phyloP scores from a whole-genome alignment of 2,113 vertebrate genomes.

The Ptilorrhoa leucosticta region DNA sequence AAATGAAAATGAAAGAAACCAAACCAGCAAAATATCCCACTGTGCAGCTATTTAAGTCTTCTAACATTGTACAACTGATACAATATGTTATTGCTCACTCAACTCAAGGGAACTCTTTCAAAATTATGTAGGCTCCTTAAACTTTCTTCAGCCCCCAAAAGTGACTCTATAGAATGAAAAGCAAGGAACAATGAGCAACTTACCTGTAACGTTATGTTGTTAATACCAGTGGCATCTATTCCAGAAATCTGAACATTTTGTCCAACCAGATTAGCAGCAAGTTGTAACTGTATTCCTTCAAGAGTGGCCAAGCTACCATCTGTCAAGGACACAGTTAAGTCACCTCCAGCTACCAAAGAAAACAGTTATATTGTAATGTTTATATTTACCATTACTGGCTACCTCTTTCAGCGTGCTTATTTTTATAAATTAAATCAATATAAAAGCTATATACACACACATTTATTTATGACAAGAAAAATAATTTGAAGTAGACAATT shows the following conservation, averaged over 20 bases:
- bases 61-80: neutral
- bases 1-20: neutral
- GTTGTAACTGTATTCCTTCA: conserved; percentile 94
- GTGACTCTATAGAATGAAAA: neutral
- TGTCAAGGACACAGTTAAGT: conserved; percentile 93
- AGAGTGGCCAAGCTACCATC: conserved; percentile 90
- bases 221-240: conserved; percentile 90
- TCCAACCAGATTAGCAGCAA: conserved; percentile 90
- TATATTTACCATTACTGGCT: conserved; percentile 12
- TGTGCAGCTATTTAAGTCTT: neutral
- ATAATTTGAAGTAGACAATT: neutral
- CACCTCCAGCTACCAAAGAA: conserved; percentile 82
- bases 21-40: neutral
- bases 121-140: neutral
- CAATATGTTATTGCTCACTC: neutral
- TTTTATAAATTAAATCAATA: neutral
- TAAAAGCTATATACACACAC: neutral
- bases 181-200: neutral
- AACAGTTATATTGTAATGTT: conserved; percentile 40
- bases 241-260: conserved; percentile 97
- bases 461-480: neutral
- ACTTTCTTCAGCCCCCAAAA: neutral
- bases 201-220: conserved; percentile 97
- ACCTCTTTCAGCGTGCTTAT: neutral
- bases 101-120: neutral